Base-by-base conservation (phyloP, 2,113 vertebrate genomes). In the Castor canadensis region DNA sequence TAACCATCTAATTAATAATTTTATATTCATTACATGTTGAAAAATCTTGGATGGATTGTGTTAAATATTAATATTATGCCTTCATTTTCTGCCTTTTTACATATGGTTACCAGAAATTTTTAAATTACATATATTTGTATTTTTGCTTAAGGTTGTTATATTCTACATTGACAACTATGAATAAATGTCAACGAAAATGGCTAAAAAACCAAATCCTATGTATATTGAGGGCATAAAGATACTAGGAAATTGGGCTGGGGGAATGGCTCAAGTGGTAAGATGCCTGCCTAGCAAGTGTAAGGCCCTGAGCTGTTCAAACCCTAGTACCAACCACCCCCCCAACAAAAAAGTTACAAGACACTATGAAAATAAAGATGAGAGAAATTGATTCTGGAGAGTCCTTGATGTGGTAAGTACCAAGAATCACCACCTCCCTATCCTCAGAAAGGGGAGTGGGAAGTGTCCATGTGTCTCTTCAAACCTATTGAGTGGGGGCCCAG, bases 41-140 rank as follows among this genome's bases (percentile, higher is more conserved):
- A 72, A 43, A 73, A 84, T 84, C 56, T 71, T 49, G 0, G 12
- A 47, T 64, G 3, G 32, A 56, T 5, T 72, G 9, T 10, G 12
- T 56, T 80, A 85, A 73, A 85, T 71, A 75, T 67, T 82, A 64
- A 67, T 72, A 71, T 91, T 24, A 60, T 15, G 24, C 54, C 35
- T 85, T 90, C n/a, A 28, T 60, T 80, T 81, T 66, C 52, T 40
- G 32, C 4, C 16, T 76, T 66, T 91, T 72, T 54, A 66, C 35
- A 45, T 38, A 24, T 58, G 7, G 38, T 71, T 90, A 79, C n/a
- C 45, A 67, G 87, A 83, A 89, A 79, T 47, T 20, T 92, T 54
- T 2, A 67, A 83, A 84, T 90, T 45, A 60, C 19, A 45, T n/a
- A 67, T 84, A 19, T 64, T n/a, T 87, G 15, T 82, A 52, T 90